phyloP scores from a whole-genome alignment of 2,113 vertebrate genomes.

The Podocnemis expansa region DNA sequence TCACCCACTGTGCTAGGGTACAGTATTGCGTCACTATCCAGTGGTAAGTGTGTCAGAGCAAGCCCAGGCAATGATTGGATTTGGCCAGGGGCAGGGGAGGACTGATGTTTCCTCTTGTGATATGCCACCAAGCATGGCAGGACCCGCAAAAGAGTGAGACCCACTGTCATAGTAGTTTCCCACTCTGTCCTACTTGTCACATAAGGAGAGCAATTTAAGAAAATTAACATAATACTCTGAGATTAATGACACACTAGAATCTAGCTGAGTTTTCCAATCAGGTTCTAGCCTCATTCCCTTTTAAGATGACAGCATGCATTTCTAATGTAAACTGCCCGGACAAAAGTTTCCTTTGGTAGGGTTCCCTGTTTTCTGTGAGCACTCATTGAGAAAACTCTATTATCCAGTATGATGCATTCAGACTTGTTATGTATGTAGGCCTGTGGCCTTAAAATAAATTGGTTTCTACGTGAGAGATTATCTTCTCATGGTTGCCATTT shows the following conservation, averaged over 20 bases:
- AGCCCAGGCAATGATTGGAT: too few species aligned
- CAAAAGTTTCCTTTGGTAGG: background rate
- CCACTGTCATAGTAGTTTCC: background rate
- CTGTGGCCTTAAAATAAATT: background rate
- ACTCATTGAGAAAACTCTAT: background rate
- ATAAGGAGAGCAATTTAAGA: background rate
- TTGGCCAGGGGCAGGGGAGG: too few species aligned
- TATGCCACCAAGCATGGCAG: too few species aligned
- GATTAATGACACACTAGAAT: background rate
- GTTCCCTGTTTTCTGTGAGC: background rate
- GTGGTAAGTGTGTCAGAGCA: too few species aligned
- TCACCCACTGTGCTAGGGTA: too few species aligned
- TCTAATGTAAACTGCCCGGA: background rate
- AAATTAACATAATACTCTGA: background rate
- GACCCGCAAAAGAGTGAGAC: too few species aligned
- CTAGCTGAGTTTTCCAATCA: background rate
- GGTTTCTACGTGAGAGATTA: background rate
- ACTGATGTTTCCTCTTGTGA: too few species aligned
- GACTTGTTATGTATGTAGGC: background rate
- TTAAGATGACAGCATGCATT: background rate
- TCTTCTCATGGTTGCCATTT: background rate
- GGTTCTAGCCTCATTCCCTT: background rate
- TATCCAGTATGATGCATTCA: background rate
- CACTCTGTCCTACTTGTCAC: background rate
- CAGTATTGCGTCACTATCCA: too few species aligned